Evolutionary conservation across 2,888 invertebrate species (phyloP).

Genomic region (Protophormia terraenovae): DNA sequence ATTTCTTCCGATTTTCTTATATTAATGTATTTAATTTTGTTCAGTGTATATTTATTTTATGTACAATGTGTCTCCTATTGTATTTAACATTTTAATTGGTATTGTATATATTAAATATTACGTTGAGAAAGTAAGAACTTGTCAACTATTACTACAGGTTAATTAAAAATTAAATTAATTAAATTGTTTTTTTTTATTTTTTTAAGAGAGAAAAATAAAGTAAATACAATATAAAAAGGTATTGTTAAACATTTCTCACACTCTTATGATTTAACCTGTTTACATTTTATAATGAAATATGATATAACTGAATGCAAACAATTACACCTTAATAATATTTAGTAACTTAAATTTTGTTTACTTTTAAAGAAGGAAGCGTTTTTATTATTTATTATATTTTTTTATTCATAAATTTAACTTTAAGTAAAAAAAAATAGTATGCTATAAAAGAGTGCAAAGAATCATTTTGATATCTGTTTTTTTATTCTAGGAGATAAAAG

Average conservation of each 20-base stretch:
- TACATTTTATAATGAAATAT: neutral
- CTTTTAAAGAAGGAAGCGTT: no score
- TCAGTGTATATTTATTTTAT: neutral
- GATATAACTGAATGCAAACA: neutral
- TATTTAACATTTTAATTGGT: constrained; percentile 61
- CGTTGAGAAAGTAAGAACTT: constrained; percentile 36
- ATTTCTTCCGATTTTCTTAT: no score
- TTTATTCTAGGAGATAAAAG: no score
- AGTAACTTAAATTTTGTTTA: neutral
- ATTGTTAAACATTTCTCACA: neutral
- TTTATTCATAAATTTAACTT: no score
- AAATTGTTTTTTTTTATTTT: constrained; percentile 14
- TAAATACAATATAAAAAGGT: neutral
- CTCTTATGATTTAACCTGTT: neutral
- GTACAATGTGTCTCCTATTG: constrained; percentile 11
- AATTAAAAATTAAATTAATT: constrained; percentile 60
- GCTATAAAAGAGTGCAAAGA: no score
- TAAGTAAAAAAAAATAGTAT: no score
- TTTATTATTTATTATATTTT: no score
- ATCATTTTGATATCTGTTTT: no score
- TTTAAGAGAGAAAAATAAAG: neutral
- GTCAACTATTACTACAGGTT: constrained; percentile 40
- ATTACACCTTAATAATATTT: neutral
- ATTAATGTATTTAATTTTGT: no score
- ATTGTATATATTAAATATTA: constrained; percentile 1